phyloP scores from a whole-genome alignment of 2,113 vertebrate genomes.

The Stegostoma tigrinum region DNA sequence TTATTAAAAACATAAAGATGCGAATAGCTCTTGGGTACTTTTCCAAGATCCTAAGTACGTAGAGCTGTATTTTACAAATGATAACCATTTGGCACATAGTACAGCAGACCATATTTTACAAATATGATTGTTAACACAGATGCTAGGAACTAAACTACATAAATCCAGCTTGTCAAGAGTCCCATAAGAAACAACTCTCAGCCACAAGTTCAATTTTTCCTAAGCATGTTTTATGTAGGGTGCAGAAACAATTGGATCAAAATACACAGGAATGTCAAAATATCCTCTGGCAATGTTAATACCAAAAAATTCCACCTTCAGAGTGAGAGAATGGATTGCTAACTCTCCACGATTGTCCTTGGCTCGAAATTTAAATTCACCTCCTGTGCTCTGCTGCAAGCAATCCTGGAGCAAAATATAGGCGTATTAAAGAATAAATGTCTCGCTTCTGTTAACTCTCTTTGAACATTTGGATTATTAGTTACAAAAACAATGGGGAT shows the following conservation, averaged over 20 bases:
- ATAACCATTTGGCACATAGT: background rate
- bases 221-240: background rate
- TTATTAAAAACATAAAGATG: background rate
- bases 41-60: background rate
- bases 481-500: background rate
- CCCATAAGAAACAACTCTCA: slow-evolving; percentile 7
- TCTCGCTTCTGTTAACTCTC: background rate
- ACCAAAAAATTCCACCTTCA: background rate
- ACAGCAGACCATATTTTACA: background rate
- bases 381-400: background rate
- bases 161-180: background rate
- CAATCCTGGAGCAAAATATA: background rate
- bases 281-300: background rate
- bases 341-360: background rate
- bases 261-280: background rate
- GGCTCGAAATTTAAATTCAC: background rate
- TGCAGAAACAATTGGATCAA: background rate
- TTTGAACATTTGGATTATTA: background rate
- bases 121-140: background rate
- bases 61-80: background rate
- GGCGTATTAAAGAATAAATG: background rate
- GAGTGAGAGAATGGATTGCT: background rate
- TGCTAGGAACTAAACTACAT: background rate
- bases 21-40: background rate
- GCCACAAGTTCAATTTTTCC: background rate